Conservation (phyloP, 2,888 invertebrate genomes). For the Drosophila pseudotakahashii region DNA sequence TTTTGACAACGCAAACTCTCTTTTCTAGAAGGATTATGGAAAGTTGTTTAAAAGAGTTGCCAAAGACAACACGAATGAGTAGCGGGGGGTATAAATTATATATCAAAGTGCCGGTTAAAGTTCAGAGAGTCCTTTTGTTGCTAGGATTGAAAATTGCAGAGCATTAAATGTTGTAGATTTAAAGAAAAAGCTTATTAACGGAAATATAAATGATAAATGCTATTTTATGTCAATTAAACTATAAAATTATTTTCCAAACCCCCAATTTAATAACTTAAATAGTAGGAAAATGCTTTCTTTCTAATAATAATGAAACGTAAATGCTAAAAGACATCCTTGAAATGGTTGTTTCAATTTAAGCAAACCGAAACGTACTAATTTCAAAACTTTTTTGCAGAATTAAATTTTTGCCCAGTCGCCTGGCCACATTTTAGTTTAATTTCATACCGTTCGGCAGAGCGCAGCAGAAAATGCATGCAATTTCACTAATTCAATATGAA, state of each 20-base stretch:
- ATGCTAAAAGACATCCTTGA: not conserved
- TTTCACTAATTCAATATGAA: conserved; percentile 46
- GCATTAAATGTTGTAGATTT: no score
- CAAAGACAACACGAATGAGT: conserved; percentile 11
- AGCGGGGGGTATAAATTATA: conserved; percentile 19
- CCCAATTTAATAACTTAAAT: no score
- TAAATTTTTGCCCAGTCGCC: conserved; percentile 8
- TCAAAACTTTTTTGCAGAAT: conserved; percentile 10
- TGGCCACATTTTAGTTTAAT: conserved; percentile 21
- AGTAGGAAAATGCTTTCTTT: no score
- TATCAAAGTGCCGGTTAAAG: conserved; percentile 1
- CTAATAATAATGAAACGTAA: no score
- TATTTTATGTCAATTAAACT: no score
- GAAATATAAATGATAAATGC: no score
- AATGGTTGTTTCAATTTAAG: not conserved
- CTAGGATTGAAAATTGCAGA: no score
- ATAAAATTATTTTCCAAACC: no score
- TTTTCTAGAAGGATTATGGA: conserved; percentile 29
- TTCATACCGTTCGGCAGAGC: conserved; percentile 34
- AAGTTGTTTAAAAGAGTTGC: conserved; percentile 19
- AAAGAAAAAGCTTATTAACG: no score
- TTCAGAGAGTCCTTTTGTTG: not conserved
- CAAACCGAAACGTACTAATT: not conserved
- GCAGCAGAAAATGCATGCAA: conserved; percentile 24
- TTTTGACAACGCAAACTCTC: conserved; percentile 16